Conservation (phyloP, 2,888 invertebrate species). For the Diachrysia chrysitis region DNA sequence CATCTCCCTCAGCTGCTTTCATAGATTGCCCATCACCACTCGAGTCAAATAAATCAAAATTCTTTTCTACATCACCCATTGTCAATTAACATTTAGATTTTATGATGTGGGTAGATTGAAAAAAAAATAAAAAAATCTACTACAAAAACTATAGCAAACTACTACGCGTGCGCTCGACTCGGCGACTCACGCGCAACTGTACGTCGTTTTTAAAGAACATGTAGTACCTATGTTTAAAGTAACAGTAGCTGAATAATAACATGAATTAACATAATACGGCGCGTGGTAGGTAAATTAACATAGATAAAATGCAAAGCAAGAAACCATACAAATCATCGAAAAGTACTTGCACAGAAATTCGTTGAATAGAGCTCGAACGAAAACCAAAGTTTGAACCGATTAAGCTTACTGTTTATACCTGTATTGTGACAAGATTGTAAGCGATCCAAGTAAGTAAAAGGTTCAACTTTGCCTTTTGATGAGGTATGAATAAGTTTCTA, state of each 20-base stretch:
- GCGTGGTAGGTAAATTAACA: too few species aligned
- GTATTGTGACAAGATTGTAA: conserved; percentile 16
- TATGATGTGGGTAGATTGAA: background rate
- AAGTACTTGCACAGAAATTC: too few species aligned
- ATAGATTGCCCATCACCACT: too few species aligned
- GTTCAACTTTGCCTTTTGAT: conserved; percentile 53
- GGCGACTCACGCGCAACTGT: background rate
- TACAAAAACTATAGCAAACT: background rate
- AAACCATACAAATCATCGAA: too few species aligned
- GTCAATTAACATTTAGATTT: background rate
- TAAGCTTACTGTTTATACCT: conserved; percentile 22
- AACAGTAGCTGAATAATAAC: too few species aligned
- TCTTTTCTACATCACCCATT: background rate
- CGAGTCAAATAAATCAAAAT: background rate
- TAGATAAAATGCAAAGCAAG: too few species aligned
- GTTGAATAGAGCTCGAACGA: too few species aligned
- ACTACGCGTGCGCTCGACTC: background rate
- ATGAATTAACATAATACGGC: too few species aligned
- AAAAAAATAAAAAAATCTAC: background rate
- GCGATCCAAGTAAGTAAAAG: conserved; percentile 51
- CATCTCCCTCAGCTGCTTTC: too few species aligned
- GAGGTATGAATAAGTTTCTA: conserved; percentile 49
- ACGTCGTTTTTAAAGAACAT: too few species aligned
- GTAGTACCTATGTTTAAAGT: too few species aligned
- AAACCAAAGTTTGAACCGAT: too few species aligned